Evolutionary conservation across 1,140 invertebrate genomes (phyloP), one percentile per base, ranked within the genome.

Genomic region (Lysiphlebus fabarum): DNA sequence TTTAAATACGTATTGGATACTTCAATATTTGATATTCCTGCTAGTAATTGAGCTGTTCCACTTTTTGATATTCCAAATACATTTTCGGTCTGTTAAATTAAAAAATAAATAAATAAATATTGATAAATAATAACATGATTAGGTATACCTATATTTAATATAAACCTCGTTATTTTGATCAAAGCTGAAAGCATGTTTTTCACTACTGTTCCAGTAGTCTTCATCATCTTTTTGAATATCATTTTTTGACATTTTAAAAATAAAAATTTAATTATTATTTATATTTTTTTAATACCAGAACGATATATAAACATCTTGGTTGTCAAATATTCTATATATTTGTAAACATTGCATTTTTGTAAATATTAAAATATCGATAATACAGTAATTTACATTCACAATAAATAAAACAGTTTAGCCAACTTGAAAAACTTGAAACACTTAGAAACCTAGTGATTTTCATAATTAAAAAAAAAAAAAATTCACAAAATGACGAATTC

Each of bases 1-100:
- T 70, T 70, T 34, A 73, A 57, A 59, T 61, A 69, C 41, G 55
- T 64, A 48, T 74, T 68, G 4, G 70, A 68, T 6, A 66, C 58
- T 36, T 67, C 65, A 8, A 70, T 67, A 58, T 62, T 70, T 0
- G 70, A 71, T 43, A 75, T 73, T 50, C 71, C 73, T 14, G 71
- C 70, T 67, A 69, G 57, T 44, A 64, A 53, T 50, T 63, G 59
- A 14, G 68, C 64, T 41, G 70, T 67, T 8, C 68, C 68, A 56
- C 51, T 64, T 36, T 68, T 63, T 37, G 70, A 68, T 42, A 71
- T 57, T 12, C 70, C 70, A 60, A 67, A 71, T 55, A 71, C 53
- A 56, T 64, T 64, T 42, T 62, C 60, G 5, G 56, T 41, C 65
- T 66, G 47, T 37, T 17, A n/a, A 58, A 58, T 37, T 17, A n/a